phyloP scores from a whole-genome alignment of 2,113 vertebrate genomes.

The Actinemys pallida region DNA sequence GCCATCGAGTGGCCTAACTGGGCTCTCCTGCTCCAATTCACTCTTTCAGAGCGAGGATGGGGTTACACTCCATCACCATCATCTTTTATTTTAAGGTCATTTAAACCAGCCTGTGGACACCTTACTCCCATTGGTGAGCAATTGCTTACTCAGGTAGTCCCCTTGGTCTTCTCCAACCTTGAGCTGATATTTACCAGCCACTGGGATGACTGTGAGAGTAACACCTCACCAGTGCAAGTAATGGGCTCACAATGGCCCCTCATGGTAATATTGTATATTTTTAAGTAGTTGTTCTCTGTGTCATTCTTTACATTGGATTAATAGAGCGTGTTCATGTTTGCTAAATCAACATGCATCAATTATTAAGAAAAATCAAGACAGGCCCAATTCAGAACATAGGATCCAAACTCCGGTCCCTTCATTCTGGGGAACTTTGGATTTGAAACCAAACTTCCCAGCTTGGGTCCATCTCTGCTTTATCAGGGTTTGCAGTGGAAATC shows the following conservation, averaged over 20 bases:
- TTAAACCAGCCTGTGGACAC: fast-evolving
- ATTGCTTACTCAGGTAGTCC: background rate
- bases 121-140: fast-evolving
- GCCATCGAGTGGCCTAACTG: background rate
- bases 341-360: constrained; percentile 32
- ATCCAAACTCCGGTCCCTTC: background rate
- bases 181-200: background rate
- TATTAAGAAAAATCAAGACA: background rate
- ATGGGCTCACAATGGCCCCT: background rate
- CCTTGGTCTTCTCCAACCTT: fast-evolving
- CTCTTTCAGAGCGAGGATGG: background rate
- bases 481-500: background rate
- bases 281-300: constrained; percentile 8
- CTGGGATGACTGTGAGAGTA: fast-evolving
- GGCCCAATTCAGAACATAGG: background rate
- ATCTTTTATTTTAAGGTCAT: background rate
- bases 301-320: constrained; percentile 10
- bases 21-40: background rate
- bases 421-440: fast-evolving
- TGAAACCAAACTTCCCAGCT: background rate
- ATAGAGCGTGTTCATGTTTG: constrained; percentile 28
- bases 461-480: background rate
- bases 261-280: background rate
- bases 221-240: background rate
- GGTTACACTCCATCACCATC: fast-evolving